Conservation (phyloP, 2,888 invertebrate species). For the Amblyjoppa proteus region DNA sequence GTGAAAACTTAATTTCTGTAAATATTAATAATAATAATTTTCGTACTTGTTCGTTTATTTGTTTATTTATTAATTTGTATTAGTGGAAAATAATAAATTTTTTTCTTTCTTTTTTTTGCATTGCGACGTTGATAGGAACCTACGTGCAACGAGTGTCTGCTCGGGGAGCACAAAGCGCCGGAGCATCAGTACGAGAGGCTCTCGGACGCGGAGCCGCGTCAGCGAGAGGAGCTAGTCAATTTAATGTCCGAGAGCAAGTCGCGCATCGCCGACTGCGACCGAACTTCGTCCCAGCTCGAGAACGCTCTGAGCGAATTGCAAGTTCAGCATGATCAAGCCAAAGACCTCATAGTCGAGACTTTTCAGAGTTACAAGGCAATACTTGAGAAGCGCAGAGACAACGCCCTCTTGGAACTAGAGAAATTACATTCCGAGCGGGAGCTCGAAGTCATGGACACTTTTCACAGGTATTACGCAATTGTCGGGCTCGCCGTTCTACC, state of each 20-base stretch:
- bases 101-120: conserved; percentile 3
- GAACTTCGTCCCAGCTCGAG: conserved; percentile 91
- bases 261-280: conserved; percentile 91
- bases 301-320: conserved; percentile 94
- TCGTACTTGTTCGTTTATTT: not conserved
- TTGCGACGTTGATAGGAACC: conserved; percentile 87
- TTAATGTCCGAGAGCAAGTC: conserved; percentile 91
- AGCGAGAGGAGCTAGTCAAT: conserved; percentile 91
- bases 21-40: no score
- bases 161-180: conserved; percentile 92
- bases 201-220: conserved; percentile 91
- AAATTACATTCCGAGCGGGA: conserved; percentile 94
- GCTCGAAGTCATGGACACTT: conserved; percentile 95
- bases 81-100: not conserved
- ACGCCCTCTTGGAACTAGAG: conserved; percentile 90
- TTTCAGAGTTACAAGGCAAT: conserved; percentile 93
- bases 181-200: conserved; percentile 94
- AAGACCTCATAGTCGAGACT: conserved; percentile 92
- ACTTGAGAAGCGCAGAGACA: conserved; percentile 93
- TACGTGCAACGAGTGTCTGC: conserved; percentile 95
- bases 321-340: conserved; percentile 94
- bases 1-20: no score
- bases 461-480: conserved; percentile 86
- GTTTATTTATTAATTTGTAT: not conserved
- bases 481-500: not conserved